Evolutionary conservation across 2,888 invertebrate genomes (phyloP).

Genomic region (Doris montereyensis): DNA sequence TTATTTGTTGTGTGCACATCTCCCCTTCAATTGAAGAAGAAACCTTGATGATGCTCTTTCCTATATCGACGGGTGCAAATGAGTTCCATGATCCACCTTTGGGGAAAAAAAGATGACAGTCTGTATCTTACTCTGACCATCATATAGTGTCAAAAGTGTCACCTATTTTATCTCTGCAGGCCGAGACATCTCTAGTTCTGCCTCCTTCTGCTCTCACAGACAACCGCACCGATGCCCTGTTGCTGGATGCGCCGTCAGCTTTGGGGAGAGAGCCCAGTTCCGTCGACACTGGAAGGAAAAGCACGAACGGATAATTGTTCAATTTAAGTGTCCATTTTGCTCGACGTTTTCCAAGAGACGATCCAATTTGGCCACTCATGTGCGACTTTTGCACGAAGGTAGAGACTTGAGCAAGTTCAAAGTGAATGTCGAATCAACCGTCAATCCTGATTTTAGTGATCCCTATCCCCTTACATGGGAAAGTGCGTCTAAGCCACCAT

Average conservation of each 20-base stretch:
- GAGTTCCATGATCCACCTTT: too few species aligned
- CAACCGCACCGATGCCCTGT: background rate
- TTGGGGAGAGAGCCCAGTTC: background rate
- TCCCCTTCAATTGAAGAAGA: too few species aligned
- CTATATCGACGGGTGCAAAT: too few species aligned
- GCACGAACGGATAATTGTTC: slow-evolving; percentile 31
- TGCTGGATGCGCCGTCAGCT: background rate
- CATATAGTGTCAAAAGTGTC: background rate
- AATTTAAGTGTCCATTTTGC: slow-evolving; percentile 23
- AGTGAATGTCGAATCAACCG: background rate
- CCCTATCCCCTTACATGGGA: background rate
- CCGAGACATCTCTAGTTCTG: background rate
- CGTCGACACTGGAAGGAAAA: slow-evolving; percentile 40
- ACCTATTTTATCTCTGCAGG: background rate
- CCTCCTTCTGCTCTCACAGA: too few species aligned
- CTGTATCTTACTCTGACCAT: too few species aligned
- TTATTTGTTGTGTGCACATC: too few species aligned
- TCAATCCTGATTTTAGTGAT: background rate
- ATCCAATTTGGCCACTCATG: background rate
- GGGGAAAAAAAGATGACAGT: too few species aligned
- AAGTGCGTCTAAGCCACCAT: too few species aligned
- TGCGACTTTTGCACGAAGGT: background rate
- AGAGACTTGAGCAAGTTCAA: background rate
- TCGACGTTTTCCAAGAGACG: background rate
- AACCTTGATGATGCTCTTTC: too few species aligned